Evolutionary conservation across 1,140 invertebrate species (phyloP).

Genomic region (Drosophila pectinifera): DNA sequence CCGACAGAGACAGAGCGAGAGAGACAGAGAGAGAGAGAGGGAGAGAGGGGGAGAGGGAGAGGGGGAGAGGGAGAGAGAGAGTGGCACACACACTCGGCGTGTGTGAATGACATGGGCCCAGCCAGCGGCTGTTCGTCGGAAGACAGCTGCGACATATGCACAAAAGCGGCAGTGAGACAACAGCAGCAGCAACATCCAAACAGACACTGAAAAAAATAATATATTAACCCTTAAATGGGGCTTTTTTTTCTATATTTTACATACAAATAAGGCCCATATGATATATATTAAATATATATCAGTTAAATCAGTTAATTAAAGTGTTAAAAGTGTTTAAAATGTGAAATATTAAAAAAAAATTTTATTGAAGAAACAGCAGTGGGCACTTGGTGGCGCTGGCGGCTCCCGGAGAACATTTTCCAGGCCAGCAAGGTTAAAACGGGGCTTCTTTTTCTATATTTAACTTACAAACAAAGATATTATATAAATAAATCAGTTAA

Average conservation of each 20-base stretch:
- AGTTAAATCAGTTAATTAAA: no score
- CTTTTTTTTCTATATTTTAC: not conserved
- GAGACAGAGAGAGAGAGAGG: no score
- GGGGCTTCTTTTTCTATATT: not conserved
- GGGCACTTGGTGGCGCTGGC: not conserved
- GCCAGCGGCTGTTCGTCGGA: constrained; percentile 46
- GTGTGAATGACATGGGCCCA: constrained; percentile 78
- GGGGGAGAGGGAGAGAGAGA: constrained; percentile 22
- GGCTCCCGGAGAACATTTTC: not conserved
- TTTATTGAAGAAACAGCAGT: not conserved
- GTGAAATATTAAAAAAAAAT: no score
- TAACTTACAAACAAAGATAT: no score
- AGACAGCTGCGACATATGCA: constrained; percentile 55
- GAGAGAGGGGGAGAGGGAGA: no score
- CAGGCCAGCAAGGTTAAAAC: no score
- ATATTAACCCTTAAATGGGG: not conserved
- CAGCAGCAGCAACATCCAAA: constrained; percentile 19
- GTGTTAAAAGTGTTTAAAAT: no score
- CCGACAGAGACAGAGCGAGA: no score
- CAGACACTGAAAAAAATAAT: not conserved
- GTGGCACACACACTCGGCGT: constrained; percentile 66
- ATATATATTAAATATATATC: not conserved
- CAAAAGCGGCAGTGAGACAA: constrained; percentile 44
- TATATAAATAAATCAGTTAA: no score
- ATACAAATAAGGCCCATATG: no score